Base-by-base conservation (phyloP, 2,888 invertebrate species). In the Galeopsomyia nigrocyanea region DNA sequence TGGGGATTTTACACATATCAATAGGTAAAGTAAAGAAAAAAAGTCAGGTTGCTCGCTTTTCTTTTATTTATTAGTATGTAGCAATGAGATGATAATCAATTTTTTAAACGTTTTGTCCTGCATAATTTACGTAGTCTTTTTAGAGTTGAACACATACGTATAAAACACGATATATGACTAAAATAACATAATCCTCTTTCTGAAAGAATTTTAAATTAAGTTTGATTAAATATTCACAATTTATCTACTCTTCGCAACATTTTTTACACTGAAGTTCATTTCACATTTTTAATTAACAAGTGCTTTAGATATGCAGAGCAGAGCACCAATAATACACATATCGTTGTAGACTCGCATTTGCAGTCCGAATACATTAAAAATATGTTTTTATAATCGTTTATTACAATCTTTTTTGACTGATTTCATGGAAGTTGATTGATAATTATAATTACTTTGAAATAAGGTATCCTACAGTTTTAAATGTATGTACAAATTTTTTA, bases 401-500 rank as follows among this genome's bases (percentile, higher is more conserved):
- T 31, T 50, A 14, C 46, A 31, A 14, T 21, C 10, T 5, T n/a
- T 56, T 2, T 56, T 17, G 10, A 56, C 17, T 49, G 9, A 17
- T 19, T 63, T 21, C 55, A n/a, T 58, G 67, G 60, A 68, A 68
- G 60, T 51, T 68, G 51, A 60, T 46, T 9, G 58, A 62, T 17
- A 39, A 51, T 51, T 14, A 47, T 46, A 22, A 64, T 58, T 53
- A 64, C 22, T 65, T 66, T 16, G 14, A 66, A 71, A 65, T 61
- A 71, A 71, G 22, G 46, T 47, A 26, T 46, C 64, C 63, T 17
- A 70, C 47, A 47, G 53, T 56, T 67, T 60, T 58, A 6, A 47
- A 64, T 60, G 26, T 71, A 71, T 71, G 65, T 65, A 71, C 71
- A 71, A 49, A 71, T 71, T 47, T 22, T 17, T 57, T 9, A 39